phyloP scores from a whole-genome alignment of 2,113 vertebrate species.

The Spheniscus mendiculus region DNA sequence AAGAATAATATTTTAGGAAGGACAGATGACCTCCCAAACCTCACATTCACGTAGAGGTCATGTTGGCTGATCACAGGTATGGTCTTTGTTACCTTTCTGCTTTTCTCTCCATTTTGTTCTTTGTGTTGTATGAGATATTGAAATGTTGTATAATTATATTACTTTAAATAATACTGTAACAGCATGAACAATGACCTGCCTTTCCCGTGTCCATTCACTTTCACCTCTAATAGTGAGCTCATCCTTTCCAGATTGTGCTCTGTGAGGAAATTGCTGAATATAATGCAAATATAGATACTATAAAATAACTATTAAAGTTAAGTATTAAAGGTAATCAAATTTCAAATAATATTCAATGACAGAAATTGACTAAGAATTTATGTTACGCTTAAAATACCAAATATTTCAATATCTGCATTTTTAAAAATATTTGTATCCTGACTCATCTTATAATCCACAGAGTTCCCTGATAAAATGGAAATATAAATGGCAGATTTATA shows the following conservation, averaged over 20 bases:
- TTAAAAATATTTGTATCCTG: not conserved
- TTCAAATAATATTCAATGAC: not conserved
- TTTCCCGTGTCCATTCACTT: not conserved
- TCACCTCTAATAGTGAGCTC: not conserved
- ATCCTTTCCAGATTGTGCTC: not conserved
- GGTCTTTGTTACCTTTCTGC: not conserved
- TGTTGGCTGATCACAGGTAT: not conserved
- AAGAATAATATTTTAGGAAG: not conserved
- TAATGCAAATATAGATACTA: not conserved
- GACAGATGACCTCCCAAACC: not conserved
- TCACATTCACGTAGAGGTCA: not conserved
- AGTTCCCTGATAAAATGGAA: not conserved
- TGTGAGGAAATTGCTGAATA: not conserved
- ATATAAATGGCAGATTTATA: not conserved
- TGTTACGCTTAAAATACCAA: not conserved
- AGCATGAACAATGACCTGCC: not conserved
- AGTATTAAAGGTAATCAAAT: not conserved
- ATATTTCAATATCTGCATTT: not conserved
- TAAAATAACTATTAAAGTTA: not conserved
- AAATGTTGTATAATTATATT: not conserved
- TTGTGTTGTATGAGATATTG: not conserved
- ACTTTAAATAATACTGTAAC: not conserved
- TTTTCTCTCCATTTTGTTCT: not conserved
- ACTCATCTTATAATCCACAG: not conserved
- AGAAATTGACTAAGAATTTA: not conserved